Conservation (phyloP, 2,888 invertebrate genomes). For the Cataglyphis livida region DNA sequence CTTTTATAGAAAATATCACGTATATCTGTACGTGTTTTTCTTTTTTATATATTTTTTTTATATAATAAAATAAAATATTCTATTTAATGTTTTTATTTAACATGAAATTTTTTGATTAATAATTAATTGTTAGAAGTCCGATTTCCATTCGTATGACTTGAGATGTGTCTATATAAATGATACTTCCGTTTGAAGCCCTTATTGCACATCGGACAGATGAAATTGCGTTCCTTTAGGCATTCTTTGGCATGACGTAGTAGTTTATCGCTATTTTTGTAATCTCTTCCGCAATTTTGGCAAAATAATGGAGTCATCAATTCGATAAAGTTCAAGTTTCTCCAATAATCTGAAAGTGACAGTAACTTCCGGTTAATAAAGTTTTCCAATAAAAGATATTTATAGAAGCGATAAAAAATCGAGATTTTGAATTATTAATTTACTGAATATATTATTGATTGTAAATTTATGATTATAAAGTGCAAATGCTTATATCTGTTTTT, state of each 20-base stretch:
- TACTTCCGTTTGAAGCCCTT: conserved; percentile 3
- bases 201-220: not conserved
- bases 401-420: not conserved
- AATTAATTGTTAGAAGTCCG: not conserved
- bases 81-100: not conserved
- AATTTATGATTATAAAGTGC: not conserved
- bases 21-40: not conserved
- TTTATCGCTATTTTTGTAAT: conserved; percentile 40
- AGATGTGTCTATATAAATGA: not conserved
- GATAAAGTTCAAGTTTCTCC: conserved; percentile 3
- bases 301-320: not conserved
- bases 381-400: not conserved
- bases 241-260: conserved; percentile 65
- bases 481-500: not conserved
- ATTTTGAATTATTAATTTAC: not conserved
- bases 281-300: conserved; percentile 72
- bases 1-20: not conserved
- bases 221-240: conserved; percentile 59
- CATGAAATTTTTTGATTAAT: not conserved
- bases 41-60: not conserved
- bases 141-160: not conserved
- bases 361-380: conserved; percentile 34
- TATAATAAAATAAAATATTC: not conserved
- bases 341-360: conserved; percentile 50
- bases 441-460: not conserved